Base-by-base conservation (phyloP, 2,888 invertebrate genomes). In the Rhamnusium bicolor region DNA sequence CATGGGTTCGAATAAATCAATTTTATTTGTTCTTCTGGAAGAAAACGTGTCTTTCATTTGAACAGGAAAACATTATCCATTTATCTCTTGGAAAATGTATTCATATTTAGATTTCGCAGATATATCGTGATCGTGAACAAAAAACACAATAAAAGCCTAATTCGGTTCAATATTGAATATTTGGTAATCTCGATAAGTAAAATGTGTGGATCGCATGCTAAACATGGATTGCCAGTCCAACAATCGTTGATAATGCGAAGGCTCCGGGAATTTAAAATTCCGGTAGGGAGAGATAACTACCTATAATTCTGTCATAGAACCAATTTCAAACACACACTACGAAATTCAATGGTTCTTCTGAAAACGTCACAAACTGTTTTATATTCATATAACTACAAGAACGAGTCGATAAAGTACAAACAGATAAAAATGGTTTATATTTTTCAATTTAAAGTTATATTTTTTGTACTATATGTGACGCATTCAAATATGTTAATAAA, bases 61-160 rank as follows among this genome's bases (percentile, higher is more conserved):
- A 73, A 77, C 75, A 77, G 77, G 77, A 77, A 73, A 77, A 73
- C 61, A 69, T 75, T 72, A 70, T 70, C 69, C 32, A 67, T 69
- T 73, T 56, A 74, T 54, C 69, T 18, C 47, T 19, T 51, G 72
- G 29, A 58, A 72, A 77, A 72, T 70, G 61, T 63, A 78, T 78
- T 78, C 74, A 69, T 70, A 76, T 78, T 78, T 63, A 72, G 71
- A 77, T 76, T 72, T 61, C 65, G 32, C 29, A 73, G 70, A 73
- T 69, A 69, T 72, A 78, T 74, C 76, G 72, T 29, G 66, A 65
- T 73, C 70, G 63, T 61, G 72, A 65, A 75, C 72, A 72, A 73
- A 75, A 78, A 79, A 79, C 75, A 83, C 83, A 84, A 84, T 84
- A 81, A 83, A 80, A 78, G 79, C 81, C 82, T 83, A 84, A 84